Percentiles rank a stretch among this genome's conserved stretches.
These are phyloP conservation scores for Microhierax caerulescens DNA, from an alignment of 2,797 vertebrate species.

Conservation along the genomic window DNA sequence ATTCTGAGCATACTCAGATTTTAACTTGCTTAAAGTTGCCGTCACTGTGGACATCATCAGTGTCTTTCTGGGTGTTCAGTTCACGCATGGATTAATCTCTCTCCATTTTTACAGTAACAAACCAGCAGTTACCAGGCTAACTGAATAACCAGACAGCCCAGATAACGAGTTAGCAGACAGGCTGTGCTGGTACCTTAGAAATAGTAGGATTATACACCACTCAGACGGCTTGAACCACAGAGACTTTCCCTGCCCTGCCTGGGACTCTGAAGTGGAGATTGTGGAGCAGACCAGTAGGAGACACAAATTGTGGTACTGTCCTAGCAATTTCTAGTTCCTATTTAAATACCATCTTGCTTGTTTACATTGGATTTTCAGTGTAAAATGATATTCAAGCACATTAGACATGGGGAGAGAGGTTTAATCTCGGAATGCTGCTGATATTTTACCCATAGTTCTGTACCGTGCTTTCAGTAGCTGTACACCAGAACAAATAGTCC, in stretches of 20 bases:
- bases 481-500: neutral
- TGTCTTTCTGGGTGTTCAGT: neutral
- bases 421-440: neutral
- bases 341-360: neutral
- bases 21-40: neutral
- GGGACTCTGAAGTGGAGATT: neutral
- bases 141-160: neutral
- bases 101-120: neutral
- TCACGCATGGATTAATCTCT: neutral
- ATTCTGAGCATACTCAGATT: neutral
- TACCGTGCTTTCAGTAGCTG: neutral
- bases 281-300: neutral
- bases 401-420: fast-evolving
- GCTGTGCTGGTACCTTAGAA: neutral
- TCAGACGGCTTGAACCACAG: neutral
- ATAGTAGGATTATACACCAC: neutral
- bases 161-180: neutral
- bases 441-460: neutral
- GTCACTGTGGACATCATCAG: neutral
- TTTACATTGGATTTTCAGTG: neutral
- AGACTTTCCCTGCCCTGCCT: neutral
- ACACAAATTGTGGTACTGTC: neutral
- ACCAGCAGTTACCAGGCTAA: neutral
- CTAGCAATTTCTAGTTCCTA: neutral
- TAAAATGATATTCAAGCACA: neutral